These are phyloP conservation scores for Prionailurus viverrinus DNA, from an alignment of 2,113 vertebrate genomes.

Conservation along the genomic window DNA sequence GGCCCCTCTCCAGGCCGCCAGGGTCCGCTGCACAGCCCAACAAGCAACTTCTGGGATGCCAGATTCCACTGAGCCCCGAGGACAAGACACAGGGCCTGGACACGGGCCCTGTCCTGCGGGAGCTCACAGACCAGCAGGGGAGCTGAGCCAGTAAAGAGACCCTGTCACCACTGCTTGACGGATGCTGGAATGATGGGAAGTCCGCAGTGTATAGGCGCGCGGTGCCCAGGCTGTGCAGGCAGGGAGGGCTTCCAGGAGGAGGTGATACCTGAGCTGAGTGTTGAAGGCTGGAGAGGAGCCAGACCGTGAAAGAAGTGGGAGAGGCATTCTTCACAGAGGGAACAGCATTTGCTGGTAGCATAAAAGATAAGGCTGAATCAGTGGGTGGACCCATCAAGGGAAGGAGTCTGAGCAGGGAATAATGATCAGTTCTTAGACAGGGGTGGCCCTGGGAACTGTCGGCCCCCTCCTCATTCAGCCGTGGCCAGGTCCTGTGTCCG, in stretches of 20 bases:
- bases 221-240: neutral
- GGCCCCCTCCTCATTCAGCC: neutral
- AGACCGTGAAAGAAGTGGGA: neutral
- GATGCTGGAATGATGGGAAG: neutral
- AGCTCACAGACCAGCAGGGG: neutral
- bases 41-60: neutral
- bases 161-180: neutral
- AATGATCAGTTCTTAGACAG: neutral
- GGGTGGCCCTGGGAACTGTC: neutral
- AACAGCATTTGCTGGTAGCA: neutral
- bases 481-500: neutral
- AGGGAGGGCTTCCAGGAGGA: constrained; percentile 29
- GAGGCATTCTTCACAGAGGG: neutral
- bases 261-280: neutral
- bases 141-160: neutral
- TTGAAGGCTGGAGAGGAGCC: neutral
- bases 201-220: too few relatives aligned
- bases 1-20: fast-evolving
- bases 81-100: fast-evolving
- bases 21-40: fast-evolving
- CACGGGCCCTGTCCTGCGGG: neutral
- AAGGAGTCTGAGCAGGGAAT: neutral
- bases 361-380: neutral
- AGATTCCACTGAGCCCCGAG: neutral
- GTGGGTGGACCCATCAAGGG: fast-evolving